Percentiles rank a stretch among this genome's conserved stretches.
Conservation (phyloP, 2,888 invertebrate species). For the Eupithecia subumbrata region DNA sequence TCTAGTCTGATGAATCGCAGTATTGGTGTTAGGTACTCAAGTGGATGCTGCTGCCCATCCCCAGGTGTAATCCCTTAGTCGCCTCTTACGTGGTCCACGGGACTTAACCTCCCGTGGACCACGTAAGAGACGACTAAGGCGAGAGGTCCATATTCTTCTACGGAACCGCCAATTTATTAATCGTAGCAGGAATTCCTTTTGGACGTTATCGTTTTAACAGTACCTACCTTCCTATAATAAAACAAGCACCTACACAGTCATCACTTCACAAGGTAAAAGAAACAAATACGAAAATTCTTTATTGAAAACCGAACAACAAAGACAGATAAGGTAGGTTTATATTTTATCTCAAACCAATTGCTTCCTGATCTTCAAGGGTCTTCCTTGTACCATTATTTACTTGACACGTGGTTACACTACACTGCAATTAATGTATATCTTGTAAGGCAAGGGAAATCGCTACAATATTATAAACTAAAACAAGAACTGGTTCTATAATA, state of each 20-base stretch:
- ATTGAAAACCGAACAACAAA: not conserved
- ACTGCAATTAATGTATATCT: constrained; percentile 10
- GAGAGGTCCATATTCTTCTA: too few species aligned
- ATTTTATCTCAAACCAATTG: constrained; percentile 19
- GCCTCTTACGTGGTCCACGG: too few species aligned
- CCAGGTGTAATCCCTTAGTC: too few species aligned
- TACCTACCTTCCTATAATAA: too few species aligned
- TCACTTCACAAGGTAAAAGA: not conserved
- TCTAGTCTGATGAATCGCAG: too few species aligned
- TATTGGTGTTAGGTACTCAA: too few species aligned
- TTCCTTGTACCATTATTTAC: constrained; percentile 24
- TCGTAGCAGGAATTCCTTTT: too few species aligned
- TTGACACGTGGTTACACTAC: constrained; percentile 11
- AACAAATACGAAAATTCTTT: not conserved
- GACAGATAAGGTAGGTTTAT: constrained; percentile 7
- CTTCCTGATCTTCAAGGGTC: constrained; percentile 31
- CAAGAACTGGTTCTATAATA: not conserved
- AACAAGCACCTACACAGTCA: not conserved
- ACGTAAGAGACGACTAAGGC: too few species aligned
- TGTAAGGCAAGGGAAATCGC: not conserved
- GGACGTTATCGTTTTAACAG: not conserved
- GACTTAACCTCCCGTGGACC: too few species aligned
- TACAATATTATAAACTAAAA: constrained; percentile 4
- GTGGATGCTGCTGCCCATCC: too few species aligned
- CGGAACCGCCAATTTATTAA: not conserved